phyloP scores from a whole-genome alignment of 2,113 vertebrate genomes.

The Passerina amoena region DNA sequence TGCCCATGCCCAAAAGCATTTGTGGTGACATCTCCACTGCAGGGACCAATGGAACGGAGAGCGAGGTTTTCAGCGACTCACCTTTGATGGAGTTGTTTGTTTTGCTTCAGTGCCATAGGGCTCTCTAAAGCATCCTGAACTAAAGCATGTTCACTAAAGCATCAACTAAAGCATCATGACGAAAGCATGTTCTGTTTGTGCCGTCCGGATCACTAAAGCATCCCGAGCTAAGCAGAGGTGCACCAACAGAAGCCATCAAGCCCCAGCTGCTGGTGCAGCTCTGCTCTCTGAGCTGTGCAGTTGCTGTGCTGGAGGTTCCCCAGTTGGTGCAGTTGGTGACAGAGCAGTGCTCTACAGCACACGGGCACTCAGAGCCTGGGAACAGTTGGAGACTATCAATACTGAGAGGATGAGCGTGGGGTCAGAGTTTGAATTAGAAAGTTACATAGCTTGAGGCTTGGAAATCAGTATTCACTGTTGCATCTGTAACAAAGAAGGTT shows the following conservation, averaged over 20 bases:
- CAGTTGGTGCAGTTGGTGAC: background rate
- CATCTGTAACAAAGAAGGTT: constrained; percentile 51
- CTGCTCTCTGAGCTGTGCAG: background rate
- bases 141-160: too few species aligned
- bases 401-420: constrained; percentile 26
- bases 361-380: background rate
- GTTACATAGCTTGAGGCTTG: constrained; percentile 41
- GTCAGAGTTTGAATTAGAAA: constrained; percentile 22
- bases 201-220: background rate
- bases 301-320: background rate
- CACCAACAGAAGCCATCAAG: background rate
- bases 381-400: background rate
- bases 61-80: accelerated
- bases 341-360: background rate
- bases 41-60: background rate
- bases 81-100: background rate
- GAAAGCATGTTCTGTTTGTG: background rate
- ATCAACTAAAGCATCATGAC: background rate
- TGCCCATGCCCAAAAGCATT: background rate
- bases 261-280: background rate
- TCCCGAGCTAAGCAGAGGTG: background rate
- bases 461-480: constrained; percentile 52
- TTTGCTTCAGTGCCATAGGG: background rate
- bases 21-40: background rate
- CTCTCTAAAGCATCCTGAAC: background rate